phyloP scores from a whole-genome alignment of 2,113 vertebrate species.

The Cyprinodon brontotheroides region DNA sequence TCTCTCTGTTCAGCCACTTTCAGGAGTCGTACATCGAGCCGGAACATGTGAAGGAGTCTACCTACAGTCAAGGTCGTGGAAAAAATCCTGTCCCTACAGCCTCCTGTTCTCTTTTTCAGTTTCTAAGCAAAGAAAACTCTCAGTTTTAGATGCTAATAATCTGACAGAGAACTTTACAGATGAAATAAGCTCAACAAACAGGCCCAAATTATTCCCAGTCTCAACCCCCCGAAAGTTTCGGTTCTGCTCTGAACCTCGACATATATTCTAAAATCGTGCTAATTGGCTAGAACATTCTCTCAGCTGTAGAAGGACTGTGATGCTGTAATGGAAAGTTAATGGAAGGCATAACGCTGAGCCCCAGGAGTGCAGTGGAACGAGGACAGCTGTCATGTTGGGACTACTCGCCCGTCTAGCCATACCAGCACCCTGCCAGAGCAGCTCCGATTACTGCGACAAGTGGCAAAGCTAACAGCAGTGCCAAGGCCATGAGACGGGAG shows the following conservation, averaged over 20 bases:
- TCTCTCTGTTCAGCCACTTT: background rate
- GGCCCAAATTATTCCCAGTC: background rate
- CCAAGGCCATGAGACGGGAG: conserved; percentile 20
- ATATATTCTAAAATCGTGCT: background rate
- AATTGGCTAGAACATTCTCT: background rate
- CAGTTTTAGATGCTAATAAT: background rate
- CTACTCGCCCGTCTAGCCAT: conserved; percentile 43
- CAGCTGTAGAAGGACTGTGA: background rate
- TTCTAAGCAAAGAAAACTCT: too few species aligned
- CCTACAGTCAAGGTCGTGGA: background rate
- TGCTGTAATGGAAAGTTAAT: conserved; percentile 10
- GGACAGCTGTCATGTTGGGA: conserved; percentile 40
- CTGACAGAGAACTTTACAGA: background rate
- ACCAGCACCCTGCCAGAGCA: conserved; percentile 43
- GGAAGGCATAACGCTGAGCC: conserved; percentile 10
- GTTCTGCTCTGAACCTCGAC: background rate
- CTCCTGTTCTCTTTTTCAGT: too few species aligned
- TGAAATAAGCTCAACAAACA: background rate
- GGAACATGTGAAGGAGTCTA: background rate
- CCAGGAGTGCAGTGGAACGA: conserved; percentile 1
- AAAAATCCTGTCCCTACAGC: too few species aligned
- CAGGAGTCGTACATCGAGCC: background rate
- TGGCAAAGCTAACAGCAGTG: conserved; percentile 33
- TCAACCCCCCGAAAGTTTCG: background rate
- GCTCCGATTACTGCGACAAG: conserved; percentile 55